phyloP scores from a whole-genome alignment of 30 jellyfish, hydroid and myxozoan genomes.

The Aurelia coerulea region DNA sequence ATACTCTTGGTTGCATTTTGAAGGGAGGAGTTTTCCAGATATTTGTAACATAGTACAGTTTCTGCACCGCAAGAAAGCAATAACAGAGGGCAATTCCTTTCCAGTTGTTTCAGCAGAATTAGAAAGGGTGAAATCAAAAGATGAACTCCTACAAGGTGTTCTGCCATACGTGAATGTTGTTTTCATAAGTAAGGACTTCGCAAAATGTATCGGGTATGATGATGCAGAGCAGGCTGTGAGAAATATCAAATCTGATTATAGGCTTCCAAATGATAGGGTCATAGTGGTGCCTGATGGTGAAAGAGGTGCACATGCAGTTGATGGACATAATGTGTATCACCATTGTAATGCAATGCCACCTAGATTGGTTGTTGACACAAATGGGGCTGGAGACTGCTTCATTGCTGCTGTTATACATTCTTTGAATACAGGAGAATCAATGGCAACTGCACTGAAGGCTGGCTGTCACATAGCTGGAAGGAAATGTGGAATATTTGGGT shows the following conservation, averaged over 20 bases:
- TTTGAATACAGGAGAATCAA: neutral
- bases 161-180: constrained; percentile 48
- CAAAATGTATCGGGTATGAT: constrained; percentile 31
- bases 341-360: constrained; percentile 24
- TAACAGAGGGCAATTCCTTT: too few species aligned
- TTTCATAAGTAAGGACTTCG: constrained; percentile 74
- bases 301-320: constrained; percentile 72
- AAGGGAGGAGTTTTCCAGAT: too few species aligned
- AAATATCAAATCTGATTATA: constrained; percentile 7
- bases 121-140: too few species aligned
- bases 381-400: constrained; percentile 87
- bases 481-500: constrained; percentile 38
- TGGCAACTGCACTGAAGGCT: constrained; percentile 1
- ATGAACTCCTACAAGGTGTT: constrained; percentile 14
- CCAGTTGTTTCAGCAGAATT: too few species aligned
- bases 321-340: neutral
- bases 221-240: constrained; percentile 63
- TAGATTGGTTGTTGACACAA: constrained; percentile 55
- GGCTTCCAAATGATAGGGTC: neutral
- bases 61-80: too few species aligned
- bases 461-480: constrained; percentile 32
- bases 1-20: constrained; percentile 73
- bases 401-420: constrained; percentile 58
- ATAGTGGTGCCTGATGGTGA: constrained; percentile 85
- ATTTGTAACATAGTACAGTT: too few species aligned